Percentiles rank a stretch among this genome's conserved stretches.
Evolutionary conservation across 2,797 vertebrate genomes (phyloP).

Genomic region (Sebastes oblongus): DNA sequence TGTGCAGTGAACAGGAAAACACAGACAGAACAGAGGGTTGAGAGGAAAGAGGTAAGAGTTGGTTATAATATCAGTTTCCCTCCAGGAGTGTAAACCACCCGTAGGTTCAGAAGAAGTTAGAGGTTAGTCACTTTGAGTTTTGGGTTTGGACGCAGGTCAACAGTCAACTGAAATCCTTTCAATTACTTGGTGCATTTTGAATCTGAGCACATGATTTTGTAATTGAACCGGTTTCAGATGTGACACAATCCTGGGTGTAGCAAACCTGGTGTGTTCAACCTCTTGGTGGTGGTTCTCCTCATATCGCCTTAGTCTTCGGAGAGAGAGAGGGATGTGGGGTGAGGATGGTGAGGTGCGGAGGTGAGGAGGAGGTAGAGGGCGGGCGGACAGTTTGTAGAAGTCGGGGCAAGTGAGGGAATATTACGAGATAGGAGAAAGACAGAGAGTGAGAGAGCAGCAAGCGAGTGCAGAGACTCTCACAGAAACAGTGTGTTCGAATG

Average conservation of each 20-base stretch:
- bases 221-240: slow-evolving; percentile 34
- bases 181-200: slow-evolving; percentile 16
- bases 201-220: background rate
- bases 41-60: background rate
- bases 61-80: slow-evolving; percentile 28
- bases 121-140: slow-evolving; percentile 15
- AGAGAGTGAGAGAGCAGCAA: slow-evolving; percentile 71
- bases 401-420: slow-evolving; percentile 79
- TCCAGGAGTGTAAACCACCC: slow-evolving; percentile 46
- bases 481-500: slow-evolving; percentile 2
- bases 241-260: slow-evolving; percentile 47
- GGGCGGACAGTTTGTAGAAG: slow-evolving; percentile 69
- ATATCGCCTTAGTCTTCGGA: slow-evolving; percentile 92
- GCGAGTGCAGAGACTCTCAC: slow-evolving; percentile 23
- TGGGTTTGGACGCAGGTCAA: background rate
- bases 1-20: slow-evolving; percentile 45
- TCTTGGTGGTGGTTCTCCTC: slow-evolving; percentile 88
- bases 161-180: slow-evolving; percentile 28
- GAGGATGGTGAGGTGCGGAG: slow-evolving; percentile 67
- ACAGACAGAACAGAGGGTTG: slow-evolving; percentile 5
- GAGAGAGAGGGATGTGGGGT: slow-evolving; percentile 77
- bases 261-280: slow-evolving; percentile 93
- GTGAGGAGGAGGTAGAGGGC: slow-evolving; percentile 78
- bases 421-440: slow-evolving; percentile 67
- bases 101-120: slow-evolving; percentile 41